Percentiles rank a stretch among this genome's conserved stretches.
Conservation (phyloP, 2,113 vertebrate genomes). For the Centropus bengalensis region DNA sequence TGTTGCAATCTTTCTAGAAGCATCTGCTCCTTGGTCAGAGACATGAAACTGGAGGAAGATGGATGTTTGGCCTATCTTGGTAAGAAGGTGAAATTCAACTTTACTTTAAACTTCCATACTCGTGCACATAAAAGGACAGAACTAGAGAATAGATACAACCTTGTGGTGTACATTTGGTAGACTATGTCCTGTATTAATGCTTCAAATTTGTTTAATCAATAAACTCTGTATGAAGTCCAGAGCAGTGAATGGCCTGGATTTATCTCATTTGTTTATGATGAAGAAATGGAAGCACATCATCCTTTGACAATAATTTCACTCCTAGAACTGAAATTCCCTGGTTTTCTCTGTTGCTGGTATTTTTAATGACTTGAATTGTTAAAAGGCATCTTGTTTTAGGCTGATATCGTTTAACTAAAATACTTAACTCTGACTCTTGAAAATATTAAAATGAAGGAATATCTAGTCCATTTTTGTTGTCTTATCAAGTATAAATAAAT, state of each 20-base stretch:
- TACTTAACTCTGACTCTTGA: not conserved
- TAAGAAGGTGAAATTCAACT: not conserved
- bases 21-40: not conserved
- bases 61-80: not conserved
- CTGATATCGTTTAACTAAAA: not conserved
- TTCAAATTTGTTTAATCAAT: not conserved
- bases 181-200: not conserved
- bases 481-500: not conserved
- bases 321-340: not conserved
- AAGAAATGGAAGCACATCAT: not conserved
- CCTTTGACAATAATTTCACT: not conserved
- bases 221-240: not conserved
- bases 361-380: not conserved
- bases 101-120: not conserved
- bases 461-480: not conserved
- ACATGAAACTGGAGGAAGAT: not conserved
- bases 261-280: not conserved
- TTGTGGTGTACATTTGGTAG: not conserved
- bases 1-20: not conserved
- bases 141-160: not conserved
- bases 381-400: not conserved
- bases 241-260: not conserved
- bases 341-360: not conserved
- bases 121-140: not conserved
- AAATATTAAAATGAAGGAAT: not conserved